Conservation (phyloP, 1,140 invertebrate genomes). For the Drosophila kohkoa region DNA sequence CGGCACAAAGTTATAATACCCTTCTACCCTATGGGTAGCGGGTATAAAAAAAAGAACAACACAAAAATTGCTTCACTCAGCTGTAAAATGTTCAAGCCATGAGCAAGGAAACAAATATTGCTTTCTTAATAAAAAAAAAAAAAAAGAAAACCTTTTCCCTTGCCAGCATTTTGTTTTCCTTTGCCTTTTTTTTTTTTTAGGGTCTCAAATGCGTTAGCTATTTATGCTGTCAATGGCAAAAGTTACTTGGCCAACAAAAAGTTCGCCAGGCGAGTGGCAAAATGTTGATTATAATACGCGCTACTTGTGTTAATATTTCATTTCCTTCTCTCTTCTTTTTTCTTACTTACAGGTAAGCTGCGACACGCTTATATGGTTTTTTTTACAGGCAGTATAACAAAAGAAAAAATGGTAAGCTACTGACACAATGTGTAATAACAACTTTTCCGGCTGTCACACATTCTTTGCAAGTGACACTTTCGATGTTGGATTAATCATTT, state of each 20-base stretch:
- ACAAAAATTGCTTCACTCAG: conserved; percentile 45
- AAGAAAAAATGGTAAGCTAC: conserved; percentile 11
- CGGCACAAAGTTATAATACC: too few species aligned
- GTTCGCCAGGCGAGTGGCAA: background rate
- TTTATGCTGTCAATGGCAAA: conserved; percentile 32
- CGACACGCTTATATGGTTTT: background rate
- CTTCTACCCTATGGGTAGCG: too few species aligned
- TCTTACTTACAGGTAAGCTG: conserved; percentile 17
- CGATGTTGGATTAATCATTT: background rate
- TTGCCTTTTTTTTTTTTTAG: background rate
- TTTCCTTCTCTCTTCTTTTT: conserved; percentile 2
- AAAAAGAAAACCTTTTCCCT: conserved; percentile 22
- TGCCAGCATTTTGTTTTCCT: background rate
- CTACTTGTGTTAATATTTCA: conserved; percentile 16
- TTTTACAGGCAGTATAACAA: background rate
- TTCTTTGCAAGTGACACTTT: background rate
- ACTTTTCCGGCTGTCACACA: conserved; percentile 8
- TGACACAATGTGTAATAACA: background rate
- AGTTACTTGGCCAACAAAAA: conserved; percentile 32
- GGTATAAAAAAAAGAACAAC: background rate
- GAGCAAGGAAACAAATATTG: conserved; percentile 8
- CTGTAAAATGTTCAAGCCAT: conserved; percentile 45
- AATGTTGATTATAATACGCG: conserved; percentile 7
- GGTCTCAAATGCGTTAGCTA: conserved; percentile 11
- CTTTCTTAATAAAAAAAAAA: background rate